phyloP scores from a whole-genome alignment of 2,888 invertebrate species.

The Tetragnatha montana region DNA sequence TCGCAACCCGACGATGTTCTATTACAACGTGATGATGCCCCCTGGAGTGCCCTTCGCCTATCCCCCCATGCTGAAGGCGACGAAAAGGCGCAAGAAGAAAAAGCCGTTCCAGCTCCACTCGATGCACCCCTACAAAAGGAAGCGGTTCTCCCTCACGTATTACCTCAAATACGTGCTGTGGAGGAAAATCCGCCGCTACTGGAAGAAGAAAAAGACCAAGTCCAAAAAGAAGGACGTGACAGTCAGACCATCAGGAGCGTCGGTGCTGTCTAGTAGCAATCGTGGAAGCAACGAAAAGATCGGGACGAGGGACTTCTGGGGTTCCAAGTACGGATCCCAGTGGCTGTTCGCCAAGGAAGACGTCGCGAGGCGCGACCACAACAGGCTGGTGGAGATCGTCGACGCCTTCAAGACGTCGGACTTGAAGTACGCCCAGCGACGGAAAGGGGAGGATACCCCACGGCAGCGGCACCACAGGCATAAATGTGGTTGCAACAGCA shows the following conservation, averaged over 20 bases:
- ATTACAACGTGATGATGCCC: slow-evolving; percentile 46
- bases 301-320: slow-evolving; percentile 60
- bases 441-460: neutral
- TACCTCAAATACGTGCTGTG: slow-evolving; percentile 63
- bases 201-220: slow-evolving; percentile 38
- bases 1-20: slow-evolving; percentile 35
- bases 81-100: slow-evolving; percentile 36
- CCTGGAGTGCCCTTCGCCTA: slow-evolving; percentile 10
- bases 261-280: slow-evolving; percentile 4
- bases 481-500: slow-evolving; percentile 28
- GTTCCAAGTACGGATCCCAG: slow-evolving; percentile 65
- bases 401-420: slow-evolving; percentile 63
- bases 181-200: slow-evolving; percentile 54
- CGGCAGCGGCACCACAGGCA: neutral
- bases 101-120: neutral
- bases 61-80: slow-evolving; percentile 16
- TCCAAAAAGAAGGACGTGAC: slow-evolving; percentile 11
- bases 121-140: slow-evolving; percentile 52
- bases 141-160: slow-evolving; percentile 52
- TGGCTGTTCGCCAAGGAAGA: slow-evolving; percentile 65
- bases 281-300: slow-evolving; percentile 60
- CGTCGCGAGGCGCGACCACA: neutral
- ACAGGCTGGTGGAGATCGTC: slow-evolving; percentile 51
- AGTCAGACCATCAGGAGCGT: neutral
- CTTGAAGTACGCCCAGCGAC: slow-evolving; percentile 41